A percentile compares a stretch with the other conserved stretches of the same genome.
These are phyloP conservation scores for Ennomos erosarius DNA, from an alignment of 2,888 invertebrate species.

Conservation along the genomic window DNA sequence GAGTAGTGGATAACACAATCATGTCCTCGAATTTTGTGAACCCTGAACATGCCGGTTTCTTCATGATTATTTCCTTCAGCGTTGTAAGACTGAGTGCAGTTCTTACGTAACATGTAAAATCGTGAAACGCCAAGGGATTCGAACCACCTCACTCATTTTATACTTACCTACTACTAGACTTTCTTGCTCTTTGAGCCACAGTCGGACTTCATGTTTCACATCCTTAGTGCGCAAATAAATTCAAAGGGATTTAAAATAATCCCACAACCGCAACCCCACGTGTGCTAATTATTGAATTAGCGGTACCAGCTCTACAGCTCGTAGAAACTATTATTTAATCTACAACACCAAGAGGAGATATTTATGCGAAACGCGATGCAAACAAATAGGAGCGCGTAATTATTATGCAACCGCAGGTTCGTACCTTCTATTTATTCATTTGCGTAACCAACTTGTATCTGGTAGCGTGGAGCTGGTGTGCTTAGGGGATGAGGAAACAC, in stretches of 20 bases:
- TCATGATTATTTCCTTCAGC: too few species aligned
- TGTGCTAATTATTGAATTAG: slow-evolving; percentile 40
- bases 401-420: slow-evolving; percentile 56
- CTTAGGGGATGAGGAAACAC: background rate
- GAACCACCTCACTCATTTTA: too few species aligned
- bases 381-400: slow-evolving; percentile 51
- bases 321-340: too few species aligned
- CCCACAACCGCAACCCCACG: slow-evolving; percentile 10
- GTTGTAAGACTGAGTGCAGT: too few species aligned
- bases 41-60: too few species aligned
- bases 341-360: slow-evolving; percentile 28
- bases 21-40: too few species aligned
- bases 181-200: too few species aligned
- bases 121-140: too few species aligned
- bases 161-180: too few species aligned
- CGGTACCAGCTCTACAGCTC: slow-evolving; percentile 17
- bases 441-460: slow-evolving; percentile 45
- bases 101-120: too few species aligned
- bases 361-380: slow-evolving; percentile 36
- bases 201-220: too few species aligned
- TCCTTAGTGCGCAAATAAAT: background rate
- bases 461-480: background rate
- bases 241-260: background rate
- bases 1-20: too few species aligned
- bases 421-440: slow-evolving; percentile 57